Conservation (phyloP, 2,888 invertebrate genomes). For the Entomobrya proxima region DNA sequence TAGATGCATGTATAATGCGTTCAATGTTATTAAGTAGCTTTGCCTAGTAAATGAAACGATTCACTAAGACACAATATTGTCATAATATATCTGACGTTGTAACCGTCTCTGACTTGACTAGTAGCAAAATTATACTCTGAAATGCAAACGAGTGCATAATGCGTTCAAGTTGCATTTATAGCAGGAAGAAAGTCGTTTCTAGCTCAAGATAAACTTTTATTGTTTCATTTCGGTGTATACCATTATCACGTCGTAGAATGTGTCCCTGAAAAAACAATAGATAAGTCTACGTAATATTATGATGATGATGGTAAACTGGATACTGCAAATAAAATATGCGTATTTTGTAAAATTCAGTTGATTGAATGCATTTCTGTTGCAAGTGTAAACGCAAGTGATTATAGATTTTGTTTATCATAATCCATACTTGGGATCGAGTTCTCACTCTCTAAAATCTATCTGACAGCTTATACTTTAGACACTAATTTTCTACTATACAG, state of each 20-base stretch:
- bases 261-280: neutral
- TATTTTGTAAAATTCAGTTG: no score
- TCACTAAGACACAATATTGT: neutral
- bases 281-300: no score
- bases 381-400: no score
- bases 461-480: no score
- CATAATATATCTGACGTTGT: constrained; percentile 1
- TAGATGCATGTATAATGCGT: constrained; percentile 13
- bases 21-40: constrained; percentile 56
- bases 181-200: constrained; percentile 3
- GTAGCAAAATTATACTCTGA: neutral
- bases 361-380: no score
- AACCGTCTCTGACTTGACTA: neutral
- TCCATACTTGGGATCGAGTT: no score
- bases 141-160: constrained; percentile 49
- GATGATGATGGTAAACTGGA: no score
- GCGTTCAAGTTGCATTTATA: constrained; percentile 50
- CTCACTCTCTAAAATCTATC: no score
- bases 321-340: no score
- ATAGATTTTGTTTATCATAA: no score
- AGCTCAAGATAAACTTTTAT: constrained; percentile 49
- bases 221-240: constrained; percentile 47
- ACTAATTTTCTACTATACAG: no score
- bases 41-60: constrained; percentile 11
- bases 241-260: neutral